Percentiles rank a stretch among this genome's conserved stretches.
These are phyloP conservation scores for Myrmecobius fasciatus DNA, from an alignment of 2,113 vertebrate species.

Conservation along the genomic window DNA sequence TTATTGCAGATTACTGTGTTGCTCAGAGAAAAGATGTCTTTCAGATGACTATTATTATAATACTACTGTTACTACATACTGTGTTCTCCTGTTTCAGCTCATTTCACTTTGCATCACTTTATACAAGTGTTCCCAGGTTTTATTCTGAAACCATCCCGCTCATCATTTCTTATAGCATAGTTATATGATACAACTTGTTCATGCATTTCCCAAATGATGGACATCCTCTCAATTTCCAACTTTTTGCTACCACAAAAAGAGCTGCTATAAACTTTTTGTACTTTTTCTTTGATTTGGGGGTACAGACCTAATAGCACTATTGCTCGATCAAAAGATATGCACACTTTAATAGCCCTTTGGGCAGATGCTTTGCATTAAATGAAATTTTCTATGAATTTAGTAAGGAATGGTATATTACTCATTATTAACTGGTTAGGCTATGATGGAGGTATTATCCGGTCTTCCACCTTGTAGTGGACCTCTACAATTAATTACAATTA, in stretches of 20 bases:
- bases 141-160: not conserved
- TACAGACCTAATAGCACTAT: not conserved
- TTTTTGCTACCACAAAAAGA: not conserved
- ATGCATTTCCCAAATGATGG: not conserved
- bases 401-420: not conserved
- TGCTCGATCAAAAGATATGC: not conserved
- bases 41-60: not conserved
- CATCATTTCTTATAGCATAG: not conserved
- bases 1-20: not conserved
- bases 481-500: not conserved
- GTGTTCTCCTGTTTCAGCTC: not conserved
- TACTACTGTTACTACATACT: not conserved
- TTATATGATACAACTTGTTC: not conserved
- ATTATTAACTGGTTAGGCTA: not conserved
- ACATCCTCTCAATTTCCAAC: not conserved
- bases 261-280: not conserved
- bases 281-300: not conserved
- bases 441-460: not conserved
- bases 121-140: not conserved
- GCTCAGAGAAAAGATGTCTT: not conserved
- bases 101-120: not conserved
- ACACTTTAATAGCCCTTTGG: not conserved
- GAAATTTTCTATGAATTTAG: not conserved
- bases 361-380: not conserved
- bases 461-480: not conserved